Evolutionary conservation across 2,797 vertebrate genomes (phyloP).

Genomic region (Typhlichthys subterraneus): DNA sequence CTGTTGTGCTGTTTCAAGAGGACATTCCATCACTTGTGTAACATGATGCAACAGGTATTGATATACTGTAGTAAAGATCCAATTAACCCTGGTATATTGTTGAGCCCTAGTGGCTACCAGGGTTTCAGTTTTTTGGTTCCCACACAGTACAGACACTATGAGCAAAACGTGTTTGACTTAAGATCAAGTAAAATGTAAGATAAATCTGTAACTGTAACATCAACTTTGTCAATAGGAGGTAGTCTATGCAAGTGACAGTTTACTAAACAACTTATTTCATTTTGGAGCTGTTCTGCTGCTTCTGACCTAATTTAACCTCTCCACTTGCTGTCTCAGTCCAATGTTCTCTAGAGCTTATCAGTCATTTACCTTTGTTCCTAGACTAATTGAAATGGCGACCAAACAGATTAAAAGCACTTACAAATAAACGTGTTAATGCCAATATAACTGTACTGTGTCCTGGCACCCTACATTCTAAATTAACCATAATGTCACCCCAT

Average conservation of each 20-base stretch:
- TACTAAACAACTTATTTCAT: conserved; percentile 26
- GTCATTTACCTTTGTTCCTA: conserved; percentile 75
- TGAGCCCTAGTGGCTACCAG: neutral
- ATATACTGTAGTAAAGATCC: no score
- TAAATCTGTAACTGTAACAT: neutral
- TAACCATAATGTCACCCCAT: no score
- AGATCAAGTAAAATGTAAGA: no score
- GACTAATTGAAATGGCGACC: conserved; percentile 23
- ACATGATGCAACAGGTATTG: no score
- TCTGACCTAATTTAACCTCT: conserved; percentile 60
- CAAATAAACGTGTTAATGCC: no score
- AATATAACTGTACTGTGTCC: no score
- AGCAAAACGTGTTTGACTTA: conserved; percentile 6
- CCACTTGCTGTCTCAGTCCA: conserved; percentile 67
- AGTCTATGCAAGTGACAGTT: conserved; percentile 7
- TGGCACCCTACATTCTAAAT: no score
- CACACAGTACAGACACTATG: neutral
- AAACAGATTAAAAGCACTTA: neutral
- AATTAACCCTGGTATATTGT: no score
- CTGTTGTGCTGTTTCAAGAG: no score
- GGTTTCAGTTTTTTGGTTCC: neutral
- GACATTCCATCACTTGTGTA: no score
- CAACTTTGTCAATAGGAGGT: neutral
- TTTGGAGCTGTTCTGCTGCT: conserved; percentile 32
- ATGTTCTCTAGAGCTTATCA: conserved; percentile 78